Percentiles rank a stretch among this genome's conserved stretches.
phyloP scores from a whole-genome alignment of 2,113 vertebrate genomes.

The Origma solitaria region DNA sequence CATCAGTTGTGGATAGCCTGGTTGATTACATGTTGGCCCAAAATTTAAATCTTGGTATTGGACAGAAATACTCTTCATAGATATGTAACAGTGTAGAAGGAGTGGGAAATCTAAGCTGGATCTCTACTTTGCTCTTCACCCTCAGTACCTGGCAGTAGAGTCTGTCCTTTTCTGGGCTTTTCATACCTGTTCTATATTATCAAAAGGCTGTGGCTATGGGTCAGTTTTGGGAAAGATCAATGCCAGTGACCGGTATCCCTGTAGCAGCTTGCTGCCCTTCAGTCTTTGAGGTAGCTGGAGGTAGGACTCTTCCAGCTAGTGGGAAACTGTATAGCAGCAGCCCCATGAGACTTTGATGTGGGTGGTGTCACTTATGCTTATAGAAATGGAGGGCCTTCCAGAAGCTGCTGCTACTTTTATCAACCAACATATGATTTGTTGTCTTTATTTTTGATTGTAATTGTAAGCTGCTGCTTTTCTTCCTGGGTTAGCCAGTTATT shows the following conservation, averaged over 20 bases:
- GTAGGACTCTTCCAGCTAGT: neutral
- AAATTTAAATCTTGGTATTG: neutral
- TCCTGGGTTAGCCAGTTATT: neutral
- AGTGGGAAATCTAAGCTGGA: neutral
- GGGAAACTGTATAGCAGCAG: neutral
- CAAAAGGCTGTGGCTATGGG: neutral
- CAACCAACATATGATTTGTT: neutral
- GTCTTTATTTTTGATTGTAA: neutral
- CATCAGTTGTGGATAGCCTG: neutral
- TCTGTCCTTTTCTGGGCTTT: neutral
- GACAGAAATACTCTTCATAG: neutral
- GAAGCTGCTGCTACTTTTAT: neutral
- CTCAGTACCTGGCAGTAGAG: neutral
- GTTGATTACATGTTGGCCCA: neutral
- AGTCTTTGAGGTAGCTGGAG: neutral
- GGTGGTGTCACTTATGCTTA: neutral
- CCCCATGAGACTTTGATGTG: neutral
- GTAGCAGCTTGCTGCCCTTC: neutral
- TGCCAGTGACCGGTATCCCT: neutral
- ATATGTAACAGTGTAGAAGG: neutral
- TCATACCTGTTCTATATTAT: neutral
- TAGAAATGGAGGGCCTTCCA: neutral
- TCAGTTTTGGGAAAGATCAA: neutral
- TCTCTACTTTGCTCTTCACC: neutral
- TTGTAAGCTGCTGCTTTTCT: neutral